Evolutionary conservation across 2,797 vertebrate genomes (phyloP), one percentile per base, ranked within the genome.

Genomic region (Odontamblyopus rebecca): DNA sequence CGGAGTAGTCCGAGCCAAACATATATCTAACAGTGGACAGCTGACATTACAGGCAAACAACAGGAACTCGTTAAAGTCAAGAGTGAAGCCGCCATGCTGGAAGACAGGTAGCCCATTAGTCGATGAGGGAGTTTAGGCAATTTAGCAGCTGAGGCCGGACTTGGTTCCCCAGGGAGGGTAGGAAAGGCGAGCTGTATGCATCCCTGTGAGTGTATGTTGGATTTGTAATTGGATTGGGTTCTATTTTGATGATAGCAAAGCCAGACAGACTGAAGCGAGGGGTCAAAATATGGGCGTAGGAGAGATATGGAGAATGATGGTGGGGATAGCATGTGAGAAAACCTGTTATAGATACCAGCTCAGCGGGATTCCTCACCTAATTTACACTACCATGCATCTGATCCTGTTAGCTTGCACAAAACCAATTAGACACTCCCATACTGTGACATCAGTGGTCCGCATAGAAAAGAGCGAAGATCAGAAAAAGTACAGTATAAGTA

Each of bases 131-230:
- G 82, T 91, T 89, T 82, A 74, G 84, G 85, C 79, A 87, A 88
- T 89, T 89, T 87, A 89, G 81, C 84, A 89, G 88, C 89, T 89
- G 89, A 91, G 85, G 87, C 86, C 84, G 82, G 85, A 91, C 81
- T 84, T 82, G 69, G 61, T 51, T 73, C 82, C 85, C 76, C 26
- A 29, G 66, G 82, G 84, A 75, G 53, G 30, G n/a, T 8, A 72
- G 57, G 53, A 78, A 54, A 74, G 61, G 60, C 29, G 76, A 74
- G 66, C 51, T 3, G 64, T 16, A 44, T 27, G 70, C 70, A 67
- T 67, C 74, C 68, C 53, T 35, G 57, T 35, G 53, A 54, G 63
- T 18, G 26, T n/a, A 59, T 61, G 77, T 18, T 59, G 26, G 18
- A 35, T 50, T 9, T 63, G 50, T 69, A 82, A 82, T 80, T 79